Evolutionary conservation across 2,888 invertebrate species (phyloP), one percentile per base, ranked within the genome.

Genomic region (Saturnia pavonia): DNA sequence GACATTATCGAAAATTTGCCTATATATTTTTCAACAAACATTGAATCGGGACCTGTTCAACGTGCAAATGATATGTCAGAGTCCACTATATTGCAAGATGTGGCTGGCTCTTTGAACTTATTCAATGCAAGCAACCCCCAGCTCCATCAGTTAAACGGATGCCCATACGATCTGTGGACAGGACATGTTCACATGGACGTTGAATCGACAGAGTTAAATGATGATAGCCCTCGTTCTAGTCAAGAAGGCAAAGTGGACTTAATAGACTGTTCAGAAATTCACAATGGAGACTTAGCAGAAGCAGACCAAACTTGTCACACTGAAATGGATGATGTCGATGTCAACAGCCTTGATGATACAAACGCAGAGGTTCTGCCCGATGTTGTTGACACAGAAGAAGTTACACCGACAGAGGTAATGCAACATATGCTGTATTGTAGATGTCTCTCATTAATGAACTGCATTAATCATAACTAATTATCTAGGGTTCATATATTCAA

Each of bases 241-340:
- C 91, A 89, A 72, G 94, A 92, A 71, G 89, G 88, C 48, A 94
- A 94, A 77, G 89, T 91, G 45, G 94, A 94, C 79, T 83, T 94
- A 71, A 87, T 93, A 42, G 89, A 91, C 76, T 91, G 91, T 79
- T 91, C 92, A 27, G 94, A 94, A 76, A 95, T 95, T 84, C 95
- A 95, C 74, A 96, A 97, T 83, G 97, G 96, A 42, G 97, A 97
- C 82, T 89, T 97, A 75, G 97, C 97, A 0, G 97, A 97, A 88
- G 97, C 97, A 14, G 97, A 97, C 90, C 97, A 97, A 87, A 96
- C 96, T 70, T 94, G 96, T 77, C 94, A 91, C 68, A 73, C 83
- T 7, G 92, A 90, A n/a, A 76, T 76, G 27, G 85, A 81, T 25
- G 88, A 87, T 19, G 79, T 73, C 27, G 80, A 72, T 7, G 71